These are phyloP conservation scores for Romanogobio albipinnatus DNA, from an alignment of 2,113 vertebrate genomes.

Conservation along the genomic window DNA sequence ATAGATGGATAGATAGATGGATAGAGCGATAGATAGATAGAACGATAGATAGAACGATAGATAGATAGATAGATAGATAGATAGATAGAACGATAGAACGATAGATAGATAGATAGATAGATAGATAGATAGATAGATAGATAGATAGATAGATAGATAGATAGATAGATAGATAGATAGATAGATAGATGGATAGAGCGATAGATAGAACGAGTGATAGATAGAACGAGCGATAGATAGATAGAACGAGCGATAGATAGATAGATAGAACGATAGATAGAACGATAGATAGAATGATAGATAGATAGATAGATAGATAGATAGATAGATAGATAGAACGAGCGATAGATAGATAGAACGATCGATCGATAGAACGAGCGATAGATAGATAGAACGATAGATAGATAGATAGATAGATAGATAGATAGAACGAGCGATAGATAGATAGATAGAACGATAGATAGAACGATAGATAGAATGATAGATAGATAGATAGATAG, in stretches of 20 bases:
- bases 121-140: not conserved
- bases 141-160: too few species aligned
- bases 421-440: not conserved
- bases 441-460: too few species aligned
- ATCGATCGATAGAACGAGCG: too few species aligned
- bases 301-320: too few species aligned
- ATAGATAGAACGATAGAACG: too few species aligned
- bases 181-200: not conserved
- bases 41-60: not conserved
- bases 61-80: too few species aligned
- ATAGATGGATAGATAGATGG: too few species aligned
- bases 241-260: not conserved
- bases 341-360: not conserved
- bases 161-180: not conserved
- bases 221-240: not conserved
- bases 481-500: fast-evolving
- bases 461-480: too few species aligned
- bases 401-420: not conserved
- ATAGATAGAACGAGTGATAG: too few species aligned
- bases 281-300: too few species aligned
- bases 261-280: too few species aligned
- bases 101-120: not conserved
- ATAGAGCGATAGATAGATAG: too few species aligned
- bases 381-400: not conserved
- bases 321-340: not conserved